phyloP scores from a whole-genome alignment of 2,113 vertebrate genomes.

The Fukomys damarensis region DNA sequence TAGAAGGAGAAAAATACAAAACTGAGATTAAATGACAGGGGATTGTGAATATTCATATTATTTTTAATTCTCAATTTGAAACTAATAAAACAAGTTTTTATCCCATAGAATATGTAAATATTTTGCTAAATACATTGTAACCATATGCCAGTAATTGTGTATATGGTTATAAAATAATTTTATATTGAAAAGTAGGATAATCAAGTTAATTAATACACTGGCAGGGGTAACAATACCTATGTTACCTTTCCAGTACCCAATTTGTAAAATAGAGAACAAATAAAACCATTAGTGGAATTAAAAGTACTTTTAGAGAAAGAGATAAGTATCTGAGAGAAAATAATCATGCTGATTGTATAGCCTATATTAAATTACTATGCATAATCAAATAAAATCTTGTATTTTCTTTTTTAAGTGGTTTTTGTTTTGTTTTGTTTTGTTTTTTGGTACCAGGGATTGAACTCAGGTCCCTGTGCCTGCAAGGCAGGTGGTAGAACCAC shows the following conservation, averaged over 20 bases:
- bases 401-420: background rate
- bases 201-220: background rate
- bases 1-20: background rate
- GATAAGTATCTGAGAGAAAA: background rate
- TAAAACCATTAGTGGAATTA: background rate
- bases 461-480: no score
- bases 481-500: no score
- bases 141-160: background rate
- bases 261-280: background rate
- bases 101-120: background rate
- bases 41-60: background rate
- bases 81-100: background rate
- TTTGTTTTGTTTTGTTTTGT: no score
- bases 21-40: background rate
- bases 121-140: constrained; percentile 42
- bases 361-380: background rate
- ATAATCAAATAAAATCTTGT: background rate
- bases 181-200: constrained; percentile 19
- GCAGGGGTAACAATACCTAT: background rate
- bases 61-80: constrained; percentile 29
- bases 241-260: background rate
- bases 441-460: no score
- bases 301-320: background rate
- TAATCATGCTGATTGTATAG: background rate
- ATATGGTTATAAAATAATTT: constrained; percentile 20